A percentile compares a stretch with the other conserved stretches of the same genome.
Conservation (phyloP, 2,888 invertebrate genomes). For the Thyatira batis region DNA sequence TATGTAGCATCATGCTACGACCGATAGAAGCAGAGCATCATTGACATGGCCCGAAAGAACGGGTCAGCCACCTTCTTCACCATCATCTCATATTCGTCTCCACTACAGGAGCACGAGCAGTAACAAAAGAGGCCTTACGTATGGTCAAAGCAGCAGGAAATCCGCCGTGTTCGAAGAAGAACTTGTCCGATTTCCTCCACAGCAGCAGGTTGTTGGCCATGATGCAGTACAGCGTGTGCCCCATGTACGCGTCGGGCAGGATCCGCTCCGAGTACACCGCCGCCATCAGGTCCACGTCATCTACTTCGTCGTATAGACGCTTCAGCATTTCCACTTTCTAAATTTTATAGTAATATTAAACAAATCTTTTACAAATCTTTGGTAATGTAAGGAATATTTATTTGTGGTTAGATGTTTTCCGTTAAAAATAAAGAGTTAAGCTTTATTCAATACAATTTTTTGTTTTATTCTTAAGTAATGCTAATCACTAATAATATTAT, state of each 20-base stretch:
- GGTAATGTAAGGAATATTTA: neutral
- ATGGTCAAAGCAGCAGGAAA: constrained; percentile 33
- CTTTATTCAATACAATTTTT: no score
- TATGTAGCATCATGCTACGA: no score
- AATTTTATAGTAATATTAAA: no score
- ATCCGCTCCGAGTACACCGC: constrained; percentile 40
- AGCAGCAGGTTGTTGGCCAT: constrained; percentile 34
- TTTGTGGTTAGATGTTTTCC: no score
- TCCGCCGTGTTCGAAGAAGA: constrained; percentile 46
- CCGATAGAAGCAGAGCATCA: no score
- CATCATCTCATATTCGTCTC: no score
- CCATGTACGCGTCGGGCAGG: constrained; percentile 27
- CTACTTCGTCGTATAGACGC: constrained; percentile 39
- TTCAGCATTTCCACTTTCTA: constrained; percentile 41
- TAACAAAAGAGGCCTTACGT: constrained; percentile 21
- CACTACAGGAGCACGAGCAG: no score
- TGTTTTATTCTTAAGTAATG: no score
- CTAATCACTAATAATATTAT: no score
- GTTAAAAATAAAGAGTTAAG: no score
- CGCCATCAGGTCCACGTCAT: constrained; percentile 43
- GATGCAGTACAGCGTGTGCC: constrained; percentile 43
- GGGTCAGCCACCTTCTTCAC: no score
- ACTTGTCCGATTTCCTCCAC: constrained; percentile 40
- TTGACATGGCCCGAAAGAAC: no score
- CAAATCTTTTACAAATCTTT: neutral